Percentiles rank a stretch among this genome's conserved stretches.
Conservation (phyloP, 2,797 vertebrate genomes). For the Pseudochirops cupreus region DNA sequence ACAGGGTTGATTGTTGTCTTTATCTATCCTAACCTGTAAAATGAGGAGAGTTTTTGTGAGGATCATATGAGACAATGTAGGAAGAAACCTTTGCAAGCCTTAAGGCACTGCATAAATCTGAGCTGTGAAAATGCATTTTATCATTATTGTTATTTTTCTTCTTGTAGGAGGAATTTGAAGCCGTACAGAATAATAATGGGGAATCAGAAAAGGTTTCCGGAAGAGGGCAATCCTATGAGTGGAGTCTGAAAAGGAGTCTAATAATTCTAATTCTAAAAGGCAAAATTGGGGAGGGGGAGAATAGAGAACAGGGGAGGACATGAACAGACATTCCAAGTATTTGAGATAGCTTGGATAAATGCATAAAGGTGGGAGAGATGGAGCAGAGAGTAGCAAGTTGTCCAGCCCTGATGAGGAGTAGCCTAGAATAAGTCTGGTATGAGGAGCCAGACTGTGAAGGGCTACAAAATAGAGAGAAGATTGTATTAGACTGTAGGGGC, state of each 20-base stretch:
- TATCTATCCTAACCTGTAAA: neutral
- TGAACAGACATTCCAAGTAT: neutral
- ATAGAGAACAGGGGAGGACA: fast-evolving
- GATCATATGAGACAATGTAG: neutral
- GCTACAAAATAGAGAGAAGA: neutral
- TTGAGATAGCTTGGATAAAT: neutral
- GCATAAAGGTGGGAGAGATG: neutral
- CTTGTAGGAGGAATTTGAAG: neutral
- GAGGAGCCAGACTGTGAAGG: neutral
- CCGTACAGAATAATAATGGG: neutral
- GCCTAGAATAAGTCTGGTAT: neutral
- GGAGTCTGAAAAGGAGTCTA: neutral
- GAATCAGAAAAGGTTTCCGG: no score
- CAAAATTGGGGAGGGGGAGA: neutral
- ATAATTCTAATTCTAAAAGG: neutral
- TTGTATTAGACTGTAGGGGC: neutral
- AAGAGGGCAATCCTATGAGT: neutral
- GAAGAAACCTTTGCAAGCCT: neutral
- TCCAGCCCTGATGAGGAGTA: neutral
- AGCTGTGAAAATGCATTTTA: neutral
- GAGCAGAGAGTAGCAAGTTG: neutral
- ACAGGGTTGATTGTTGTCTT: neutral
- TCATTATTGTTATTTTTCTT: neutral
- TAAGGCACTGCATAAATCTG: neutral
- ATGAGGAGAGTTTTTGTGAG: neutral